phyloP scores from a whole-genome alignment of 2,113 vertebrate genomes.

The Gymnogyps californianus region DNA sequence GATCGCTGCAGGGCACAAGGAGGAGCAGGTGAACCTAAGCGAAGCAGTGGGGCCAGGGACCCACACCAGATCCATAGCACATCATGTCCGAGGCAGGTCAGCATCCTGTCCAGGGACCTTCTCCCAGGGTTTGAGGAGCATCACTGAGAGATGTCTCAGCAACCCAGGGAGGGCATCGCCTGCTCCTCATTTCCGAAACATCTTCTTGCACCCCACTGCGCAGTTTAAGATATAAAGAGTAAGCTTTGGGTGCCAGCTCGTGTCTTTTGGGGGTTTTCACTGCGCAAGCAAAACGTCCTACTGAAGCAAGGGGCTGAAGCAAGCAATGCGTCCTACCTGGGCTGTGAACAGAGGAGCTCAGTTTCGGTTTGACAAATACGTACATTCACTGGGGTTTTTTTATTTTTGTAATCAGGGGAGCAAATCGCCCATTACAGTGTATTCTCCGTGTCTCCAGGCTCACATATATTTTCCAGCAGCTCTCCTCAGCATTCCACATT shows the following conservation, averaged over 20 bases:
- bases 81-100: neutral
- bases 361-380: conserved; percentile 53
- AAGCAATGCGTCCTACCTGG: neutral
- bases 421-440: conserved; percentile 49
- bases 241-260: neutral
- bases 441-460: conserved; percentile 35
- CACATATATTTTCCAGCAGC: conserved; percentile 56
- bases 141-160: neutral
- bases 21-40: neutral
- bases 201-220: neutral
- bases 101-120: rapidly evolving
- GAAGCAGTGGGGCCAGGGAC: rapidly evolving
- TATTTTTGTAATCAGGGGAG: neutral
- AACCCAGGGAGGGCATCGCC: neutral
- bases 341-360: neutral
- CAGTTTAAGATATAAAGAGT: neutral
- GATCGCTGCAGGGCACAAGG: rapidly evolving
- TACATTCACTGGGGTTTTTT: neutral
- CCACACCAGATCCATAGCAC: neutral
- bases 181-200: neutral
- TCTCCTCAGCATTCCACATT: conserved; percentile 64
- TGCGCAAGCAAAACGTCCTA: neutral
- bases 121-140: neutral
- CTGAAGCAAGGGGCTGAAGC: neutral
- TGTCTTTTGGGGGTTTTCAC: neutral